Base-by-base conservation (phyloP, 2,797 vertebrate species). In the Poeciliopsis presidionis region DNA sequence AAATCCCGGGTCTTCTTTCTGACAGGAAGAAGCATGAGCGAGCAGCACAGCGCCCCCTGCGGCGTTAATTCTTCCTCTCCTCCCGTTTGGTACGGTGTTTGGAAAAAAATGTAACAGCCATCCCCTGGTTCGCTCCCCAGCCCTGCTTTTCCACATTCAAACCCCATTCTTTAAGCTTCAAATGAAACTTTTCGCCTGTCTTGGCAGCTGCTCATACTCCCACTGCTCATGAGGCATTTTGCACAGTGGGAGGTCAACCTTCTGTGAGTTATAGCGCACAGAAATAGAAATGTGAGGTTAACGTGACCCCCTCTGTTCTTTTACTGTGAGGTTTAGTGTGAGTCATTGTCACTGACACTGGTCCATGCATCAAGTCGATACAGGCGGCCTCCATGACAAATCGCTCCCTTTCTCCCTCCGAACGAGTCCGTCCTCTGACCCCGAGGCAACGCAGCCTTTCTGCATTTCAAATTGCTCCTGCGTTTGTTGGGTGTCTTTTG, bases 301-400 rank as follows among this genome's bases (percentile, higher is more conserved):
- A 63, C 39, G n/a, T 65, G 59, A 75, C 75, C 47, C 49, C 11
- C 46, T 73, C 75, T 59, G 80, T 72, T 28, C 53, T 73, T 45
- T 53, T 55, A 33, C 81, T 65, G 73, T 67, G 25, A 81, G 75
- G 65, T 71, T 47, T 8, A n/a, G 8, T 4, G 46, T 81, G 81
- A 84, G 72, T 82, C 78, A 81, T 33, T 73, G 72, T 39, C 65
- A 72, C 80, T 46, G 28, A 55, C 47, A 73, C 47, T 49, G 74
- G 79, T n/a, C 67, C 67, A 70, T 45, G 67, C 41, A 70, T 70
- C 41, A 70, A 70, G 67, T 70, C 41, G 25, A 70, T 70, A 45
- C 67, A 14, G 67, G 41, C 6, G 22, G 41, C 67, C 67, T 45
- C 22, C 43, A 25, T 70, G 41, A 70, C 39, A 45, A 70, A 70